Conservation (phyloP, 35 echinoderm and acorn worm species). For the Amphiura filiformis region DNA sequence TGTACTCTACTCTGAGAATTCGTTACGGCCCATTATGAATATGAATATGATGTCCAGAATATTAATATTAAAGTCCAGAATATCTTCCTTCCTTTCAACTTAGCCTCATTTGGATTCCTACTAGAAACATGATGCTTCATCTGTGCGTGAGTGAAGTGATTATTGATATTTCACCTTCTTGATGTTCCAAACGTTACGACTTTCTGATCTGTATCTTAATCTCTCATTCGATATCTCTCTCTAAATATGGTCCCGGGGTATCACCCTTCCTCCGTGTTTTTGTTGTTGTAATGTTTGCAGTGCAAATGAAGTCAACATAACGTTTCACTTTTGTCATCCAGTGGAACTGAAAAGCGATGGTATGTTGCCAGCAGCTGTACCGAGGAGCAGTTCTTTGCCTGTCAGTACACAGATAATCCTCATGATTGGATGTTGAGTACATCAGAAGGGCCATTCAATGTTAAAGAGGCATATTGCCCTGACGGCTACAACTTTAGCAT, state of each 20-base stretch:
- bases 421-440: conserved; percentile 56
- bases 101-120: no score
- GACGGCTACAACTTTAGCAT: conserved; percentile 60
- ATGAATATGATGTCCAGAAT: no score
- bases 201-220: neutral
- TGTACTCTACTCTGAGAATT: neutral
- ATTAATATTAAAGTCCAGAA: no score
- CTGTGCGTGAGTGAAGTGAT: no score
- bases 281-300: no score
- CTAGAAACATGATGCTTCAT: no score
- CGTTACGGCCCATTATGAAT: neutral
- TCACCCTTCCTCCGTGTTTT: no score
- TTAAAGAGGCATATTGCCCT: conserved; percentile 27
- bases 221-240: neutral
- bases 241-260: neutral
- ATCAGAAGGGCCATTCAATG: conserved; percentile 12
- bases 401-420: conserved; percentile 33
- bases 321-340: no score
- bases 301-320: no score
- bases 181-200: neutral
- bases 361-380: conserved; percentile 43
- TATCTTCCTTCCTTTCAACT: no score
- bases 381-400: conserved; percentile 39
- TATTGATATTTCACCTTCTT: no score
- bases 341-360: conserved; percentile 49